These are phyloP conservation scores for Manduca sexta DNA, from an alignment of 1,140 invertebrate genomes.

Conservation along the genomic window DNA sequence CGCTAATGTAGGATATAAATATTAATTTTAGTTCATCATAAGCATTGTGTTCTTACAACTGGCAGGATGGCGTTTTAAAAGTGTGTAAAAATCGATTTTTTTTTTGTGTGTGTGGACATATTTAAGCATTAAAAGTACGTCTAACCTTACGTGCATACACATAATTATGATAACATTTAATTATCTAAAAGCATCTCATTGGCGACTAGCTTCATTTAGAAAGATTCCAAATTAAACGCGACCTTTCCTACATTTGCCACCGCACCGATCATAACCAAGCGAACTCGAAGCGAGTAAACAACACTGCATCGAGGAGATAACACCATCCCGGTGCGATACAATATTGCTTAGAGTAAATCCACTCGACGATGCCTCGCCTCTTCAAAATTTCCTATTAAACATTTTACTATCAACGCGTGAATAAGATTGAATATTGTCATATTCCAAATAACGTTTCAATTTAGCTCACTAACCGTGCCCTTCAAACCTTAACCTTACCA, in stretches of 20 bases:
- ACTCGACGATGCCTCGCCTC: conserved; percentile 55
- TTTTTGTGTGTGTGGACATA: conserved; percentile 60
- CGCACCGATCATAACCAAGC: no score
- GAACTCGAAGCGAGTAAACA: no score
- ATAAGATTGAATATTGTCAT: conserved; percentile 58
- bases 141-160: conserved; percentile 65
- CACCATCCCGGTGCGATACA: no score
- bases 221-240: conserved; percentile 63
- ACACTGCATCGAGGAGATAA: no score
- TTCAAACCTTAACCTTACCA: conserved; percentile 25
- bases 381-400: conserved; percentile 66
- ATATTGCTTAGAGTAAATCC: no score
- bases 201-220: conserved; percentile 67
- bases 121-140: conserved; percentile 59
- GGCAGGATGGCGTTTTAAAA: conserved; percentile 65
- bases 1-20: conserved; percentile 63
- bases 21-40: conserved; percentile 67
- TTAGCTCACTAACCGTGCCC: conserved; percentile 22
- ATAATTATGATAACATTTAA: conserved; percentile 60
- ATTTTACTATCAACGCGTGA: conserved; percentile 56
- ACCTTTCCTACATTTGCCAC: no score
- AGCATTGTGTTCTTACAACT: conserved; percentile 67
- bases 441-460: not conserved
- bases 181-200: conserved; percentile 63
- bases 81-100: conserved; percentile 64